phyloP scores from a whole-genome alignment of 2,888 invertebrate species.

The Ectropis crepuscularia region DNA sequence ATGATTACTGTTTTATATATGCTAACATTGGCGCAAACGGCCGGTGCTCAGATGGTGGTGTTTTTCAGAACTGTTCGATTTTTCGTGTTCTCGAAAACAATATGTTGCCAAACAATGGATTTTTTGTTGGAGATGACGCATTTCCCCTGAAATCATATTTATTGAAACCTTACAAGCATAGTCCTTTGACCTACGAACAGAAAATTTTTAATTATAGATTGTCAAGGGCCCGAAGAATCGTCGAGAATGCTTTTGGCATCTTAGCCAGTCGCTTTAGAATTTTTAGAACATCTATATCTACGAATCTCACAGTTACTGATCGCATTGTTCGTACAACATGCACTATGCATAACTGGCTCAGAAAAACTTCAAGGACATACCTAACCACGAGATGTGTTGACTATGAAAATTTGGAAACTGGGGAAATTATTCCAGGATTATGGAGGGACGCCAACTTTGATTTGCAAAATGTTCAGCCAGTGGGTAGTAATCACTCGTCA shows the following conservation, averaged over 20 bases:
- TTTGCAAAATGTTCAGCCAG: constrained; percentile 4
- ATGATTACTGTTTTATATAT: constrained; percentile 30
- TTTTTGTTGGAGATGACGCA: constrained; percentile 31
- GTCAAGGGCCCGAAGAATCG: no score
- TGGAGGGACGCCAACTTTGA: no score
- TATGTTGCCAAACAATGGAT: constrained; percentile 32
- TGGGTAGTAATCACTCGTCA: constrained; percentile 36
- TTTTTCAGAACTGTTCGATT: no score
- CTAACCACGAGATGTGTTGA: constrained; percentile 26
- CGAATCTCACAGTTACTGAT: constrained; percentile 23
- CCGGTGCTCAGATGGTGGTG: constrained; percentile 8
- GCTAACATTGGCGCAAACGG: constrained; percentile 20
- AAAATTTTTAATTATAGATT: no score
- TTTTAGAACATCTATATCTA: constrained; percentile 28
- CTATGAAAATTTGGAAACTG: constrained; percentile 39
- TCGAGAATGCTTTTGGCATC: no score
- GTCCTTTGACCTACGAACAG: no score
- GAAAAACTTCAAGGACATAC: no score
- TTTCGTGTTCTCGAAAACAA: constrained; percentile 13
- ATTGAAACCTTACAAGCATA: no score
- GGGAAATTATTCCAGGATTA: no score
- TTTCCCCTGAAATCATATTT: not conserved
- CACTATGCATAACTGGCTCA: no score
- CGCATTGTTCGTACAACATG: no score
- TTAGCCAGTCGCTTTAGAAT: no score